These are phyloP conservation scores for Amphipoea oculea DNA, from an alignment of 2,888 invertebrate genomes.

Conservation along the genomic window DNA sequence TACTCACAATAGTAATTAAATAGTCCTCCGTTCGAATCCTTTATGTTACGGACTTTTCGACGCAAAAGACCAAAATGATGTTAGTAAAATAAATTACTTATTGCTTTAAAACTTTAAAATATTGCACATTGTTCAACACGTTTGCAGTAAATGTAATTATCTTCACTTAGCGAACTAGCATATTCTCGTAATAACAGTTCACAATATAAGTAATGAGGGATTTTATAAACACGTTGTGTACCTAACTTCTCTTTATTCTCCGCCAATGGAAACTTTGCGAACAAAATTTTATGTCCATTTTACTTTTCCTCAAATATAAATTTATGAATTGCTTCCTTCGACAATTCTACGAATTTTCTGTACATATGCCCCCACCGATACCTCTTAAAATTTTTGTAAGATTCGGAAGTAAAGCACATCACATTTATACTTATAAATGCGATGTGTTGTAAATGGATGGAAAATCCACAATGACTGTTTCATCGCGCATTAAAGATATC, in stretches of 20 bases:
- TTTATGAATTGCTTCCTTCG: slow-evolving; percentile 19
- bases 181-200: background rate
- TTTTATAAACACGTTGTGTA: slow-evolving; percentile 19
- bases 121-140: background rate
- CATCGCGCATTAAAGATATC: slow-evolving; percentile 39
- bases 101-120: background rate
- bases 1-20: background rate
- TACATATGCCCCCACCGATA: background rate
- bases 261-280: slow-evolving; percentile 3
- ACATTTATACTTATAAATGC: background rate
- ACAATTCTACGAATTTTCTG: slow-evolving; percentile 5
- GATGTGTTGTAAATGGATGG: slow-evolving; percentile 16
- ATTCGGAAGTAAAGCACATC: slow-evolving; percentile 10
- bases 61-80: background rate
- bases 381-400: slow-evolving; percentile 13
- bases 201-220: background rate
- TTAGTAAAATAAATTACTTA: background rate
- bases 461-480: slow-evolving; percentile 24
- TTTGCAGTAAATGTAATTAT: background rate
- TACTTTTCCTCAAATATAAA: slow-evolving; percentile 10
- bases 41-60: background rate
- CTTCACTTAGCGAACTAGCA: background rate
- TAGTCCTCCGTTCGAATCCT: background rate
- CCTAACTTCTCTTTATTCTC: background rate
- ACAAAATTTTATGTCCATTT: slow-evolving; percentile 3